Base-by-base conservation (phyloP, 64 coral and sea anemone genomes). In the Trachythela sp. region DNA sequence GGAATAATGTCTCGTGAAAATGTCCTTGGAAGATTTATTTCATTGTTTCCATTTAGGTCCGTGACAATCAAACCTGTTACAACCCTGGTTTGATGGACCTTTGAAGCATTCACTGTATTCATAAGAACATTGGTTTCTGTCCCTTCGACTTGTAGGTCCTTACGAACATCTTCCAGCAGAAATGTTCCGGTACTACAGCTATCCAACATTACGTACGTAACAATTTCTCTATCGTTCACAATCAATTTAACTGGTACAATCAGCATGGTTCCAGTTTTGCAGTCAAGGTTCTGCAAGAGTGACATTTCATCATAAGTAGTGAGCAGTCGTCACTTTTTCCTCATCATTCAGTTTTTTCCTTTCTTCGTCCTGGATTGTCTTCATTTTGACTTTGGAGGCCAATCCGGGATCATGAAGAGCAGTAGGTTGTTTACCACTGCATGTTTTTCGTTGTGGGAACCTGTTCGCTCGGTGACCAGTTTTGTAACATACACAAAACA, bases 61-160 rank as follows among this genome's bases (percentile, higher is more conserved):
- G 86, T 72, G 15, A 84, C 89, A 9, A 88, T 54, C 17, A 90
- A 34, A 59, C 85, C 54, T 15, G 39, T 36, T 26, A 90, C 43
- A 27, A 75, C 90, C 10, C 11, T 87, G 26, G 89, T 84, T 33
- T 42, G 31, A 58, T 90, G 70, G 40, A 85, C 52, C 85, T 89
- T 26, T 76, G 76, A 71, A 8, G 85, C 86, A 34, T 92, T 84
- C 64, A 94, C 92, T 15, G 87, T 92, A 27, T 87, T 90, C 31
- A 94, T 37, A 43, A 91, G 4, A 36, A 91, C 18, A 5, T 36
- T 70, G 1, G 89, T 91, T 15, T 94, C 90, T 18, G 84, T 35
- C 13, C 93, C 94, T 40, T 39, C 26, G 2, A 89, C 13, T 18
- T 36, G 30, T 48, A 94, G 88, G 39, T 90, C 30, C 32, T 84